Base-by-base conservation (phyloP, 2,113 vertebrate species). In the Hemiscyllium ocellatum region DNA sequence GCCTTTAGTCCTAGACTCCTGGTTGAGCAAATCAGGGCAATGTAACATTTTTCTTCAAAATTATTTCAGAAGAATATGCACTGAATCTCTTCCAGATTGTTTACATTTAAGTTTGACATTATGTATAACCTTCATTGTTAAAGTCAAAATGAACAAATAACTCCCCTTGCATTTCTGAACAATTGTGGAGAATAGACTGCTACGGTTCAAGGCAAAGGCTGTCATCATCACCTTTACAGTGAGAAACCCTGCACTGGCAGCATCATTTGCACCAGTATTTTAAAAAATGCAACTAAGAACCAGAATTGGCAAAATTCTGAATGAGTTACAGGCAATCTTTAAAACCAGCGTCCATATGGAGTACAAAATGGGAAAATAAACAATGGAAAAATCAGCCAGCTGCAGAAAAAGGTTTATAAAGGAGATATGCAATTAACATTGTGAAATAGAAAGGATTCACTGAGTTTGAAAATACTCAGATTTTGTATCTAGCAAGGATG, bases 201-300 rank as follows among this genome's bases (percentile, higher is more conserved):
- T 22, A 61, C 19, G 24, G 4, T 22, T 93, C 33, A 68, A 66
- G 69, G 69, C 22, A 19, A 93, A 93, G 61, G 4, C 61, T 33
- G n/a, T 22, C 86, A 90, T 1, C 24, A 61, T 15, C 29, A 61
- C 29, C 80, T 83, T 83, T 42, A 66, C 5, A 37, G 33, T 19
- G n/a, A 93, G n/a, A 66, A 93, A 93, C 66, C 33, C 89, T 66
- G 17, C 6, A 33, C n/a, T 66, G 33, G 19, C 13, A 93, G n/a
- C 37, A 17, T 20, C 61, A 0, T 26, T 29, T 12, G 29, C 24
- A 33, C 0, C 3, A n/a, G n/a, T 22, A 61, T 61, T 61, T n/a
- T 1, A 61, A n/a, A 93, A 95, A 47, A 68, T 95, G 93, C 93
- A 50, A 22, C 68, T 95, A 70, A 29, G 93, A 72, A 95, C 20